Evolutionary conservation across 1,140 invertebrate genomes (phyloP).

Genomic region (Papilio polytes): DNA sequence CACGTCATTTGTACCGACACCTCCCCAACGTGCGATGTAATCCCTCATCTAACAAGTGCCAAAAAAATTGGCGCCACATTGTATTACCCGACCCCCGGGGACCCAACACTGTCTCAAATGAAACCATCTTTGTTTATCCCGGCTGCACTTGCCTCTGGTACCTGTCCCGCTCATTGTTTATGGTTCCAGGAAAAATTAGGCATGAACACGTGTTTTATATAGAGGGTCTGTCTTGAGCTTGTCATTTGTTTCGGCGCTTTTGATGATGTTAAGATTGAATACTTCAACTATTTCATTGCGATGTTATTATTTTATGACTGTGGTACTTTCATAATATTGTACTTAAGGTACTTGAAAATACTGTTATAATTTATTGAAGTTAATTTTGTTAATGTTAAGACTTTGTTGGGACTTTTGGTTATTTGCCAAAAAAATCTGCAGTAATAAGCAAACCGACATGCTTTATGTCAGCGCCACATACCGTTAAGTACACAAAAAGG

Average conservation of each 20-base stretch:
- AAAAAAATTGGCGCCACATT: conserved; percentile 80
- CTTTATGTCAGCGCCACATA: background rate
- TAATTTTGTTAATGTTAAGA: background rate
- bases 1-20: conserved; percentile 77
- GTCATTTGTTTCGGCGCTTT: conserved; percentile 52
- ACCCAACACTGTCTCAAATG: conserved; percentile 60
- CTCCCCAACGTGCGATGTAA: conserved; percentile 58
- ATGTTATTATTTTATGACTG: conserved; percentile 25
- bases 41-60: conserved; percentile 54
- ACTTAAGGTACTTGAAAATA: background rate
- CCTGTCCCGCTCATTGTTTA: conserved; percentile 64
- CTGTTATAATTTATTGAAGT: conserved; percentile 4
- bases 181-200: conserved; percentile 64
- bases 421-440: conserved; percentile 43
- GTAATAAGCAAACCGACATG: background rate
- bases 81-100: conserved; percentile 64
- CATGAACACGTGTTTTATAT: conserved; percentile 63
- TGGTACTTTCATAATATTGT: background rate
- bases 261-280: conserved; percentile 48
- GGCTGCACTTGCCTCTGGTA: conserved; percentile 67
- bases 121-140: conserved; percentile 59
- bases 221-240: conserved; percentile 46
- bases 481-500: conserved; percentile 12
- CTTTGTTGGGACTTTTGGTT: conserved; percentile 37
- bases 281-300: conserved; percentile 25